Base-by-base conservation (phyloP, 2,113 vertebrate species). In the Nymphicus hollandicus region DNA sequence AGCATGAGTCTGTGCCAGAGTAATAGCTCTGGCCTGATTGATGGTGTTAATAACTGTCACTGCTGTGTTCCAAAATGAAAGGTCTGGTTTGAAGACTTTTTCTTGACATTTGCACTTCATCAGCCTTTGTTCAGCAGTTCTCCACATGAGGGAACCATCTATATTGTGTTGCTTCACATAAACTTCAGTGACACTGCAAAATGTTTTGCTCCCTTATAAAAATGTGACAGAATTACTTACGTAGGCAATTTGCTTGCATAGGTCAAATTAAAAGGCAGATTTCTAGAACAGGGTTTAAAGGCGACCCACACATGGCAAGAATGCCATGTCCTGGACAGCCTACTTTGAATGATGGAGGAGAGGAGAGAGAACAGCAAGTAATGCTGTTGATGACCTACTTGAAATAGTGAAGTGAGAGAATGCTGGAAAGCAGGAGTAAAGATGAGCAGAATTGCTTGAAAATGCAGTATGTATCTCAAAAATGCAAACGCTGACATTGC, bases 1-100 rank as follows among this genome's bases (percentile, higher is more conserved):
- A 80, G 86, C 95, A 69, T 1, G 69, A 84, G 65, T 24, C 43
- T 79, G 63, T 89, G 96, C 95, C 96, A 96, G 6, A 89, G 86
- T 76, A 82, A 85, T 93, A 70, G 88, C 96, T 89, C n/a, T 1
- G 0, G 72, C 87, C 93, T 97, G 96, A 96, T 95, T 91, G 94
- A 96, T 96, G 88, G 83, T 96, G 91, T 96, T 97, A 94, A 95
- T 96, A 97, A 96, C 95, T 96, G 95, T 96, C 96, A 96, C 65
- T 2, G 58, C 92, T 41, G 49, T 91, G 91, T 46, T 95, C 93
- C 77, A 47, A 80, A 93, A 92, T 91, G 92, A 95, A 95, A 96
- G 95, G 92, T 96, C 95, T 97, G 89, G 58, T 97, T 89, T 92
- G 92, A 93, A 89, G 92, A 95, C 86, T 96, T 93, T 92, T 76